phyloP scores from a whole-genome alignment of 92 coral and sea anemone genomes.

The Desmophyllum pertusum region DNA sequence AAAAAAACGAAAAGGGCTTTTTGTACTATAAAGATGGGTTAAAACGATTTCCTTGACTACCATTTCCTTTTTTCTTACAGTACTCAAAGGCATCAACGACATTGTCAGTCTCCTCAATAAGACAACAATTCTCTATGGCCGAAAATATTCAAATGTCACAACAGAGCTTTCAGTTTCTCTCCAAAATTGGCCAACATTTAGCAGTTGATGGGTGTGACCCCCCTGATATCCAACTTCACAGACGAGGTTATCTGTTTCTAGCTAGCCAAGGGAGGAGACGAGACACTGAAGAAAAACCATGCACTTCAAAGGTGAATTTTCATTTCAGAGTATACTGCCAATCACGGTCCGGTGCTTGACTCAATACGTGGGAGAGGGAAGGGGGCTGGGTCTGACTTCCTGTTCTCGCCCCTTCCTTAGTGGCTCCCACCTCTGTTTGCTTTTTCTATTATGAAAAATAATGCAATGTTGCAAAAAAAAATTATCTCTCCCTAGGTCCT shows the following conservation, averaged over 20 bases:
- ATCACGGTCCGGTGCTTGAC: no score
- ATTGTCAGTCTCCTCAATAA: conserved; percentile 77
- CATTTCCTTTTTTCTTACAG: conserved; percentile 44
- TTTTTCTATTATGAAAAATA: no score
- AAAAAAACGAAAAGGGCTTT: no score
- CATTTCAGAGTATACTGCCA: no score
- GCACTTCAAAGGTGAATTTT: conserved; percentile 65
- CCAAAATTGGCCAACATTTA: conserved; percentile 58
- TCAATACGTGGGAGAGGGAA: no score
- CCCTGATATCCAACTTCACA: conserved; percentile 68
- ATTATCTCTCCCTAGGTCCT: no score
- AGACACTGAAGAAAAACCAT: conserved; percentile 68
- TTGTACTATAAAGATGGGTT: no score
- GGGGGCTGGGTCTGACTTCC: no score
- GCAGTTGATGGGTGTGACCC: conserved; percentile 76
- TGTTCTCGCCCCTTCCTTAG: no score
- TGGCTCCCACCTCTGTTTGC: no score
- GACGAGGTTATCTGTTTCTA: conserved; percentile 71
- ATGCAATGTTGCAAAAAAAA: no score
- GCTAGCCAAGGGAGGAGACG: conserved; percentile 69
- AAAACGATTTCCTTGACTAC: no score
- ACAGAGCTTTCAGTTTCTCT: conserved; percentile 75
- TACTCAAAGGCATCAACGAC: conserved; percentile 80
- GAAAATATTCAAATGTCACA: conserved; percentile 87
- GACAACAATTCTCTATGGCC: conserved; percentile 89